Evolutionary conservation across 2,113 vertebrate genomes (phyloP).

Genomic region (Patagioenas fasciata): DNA sequence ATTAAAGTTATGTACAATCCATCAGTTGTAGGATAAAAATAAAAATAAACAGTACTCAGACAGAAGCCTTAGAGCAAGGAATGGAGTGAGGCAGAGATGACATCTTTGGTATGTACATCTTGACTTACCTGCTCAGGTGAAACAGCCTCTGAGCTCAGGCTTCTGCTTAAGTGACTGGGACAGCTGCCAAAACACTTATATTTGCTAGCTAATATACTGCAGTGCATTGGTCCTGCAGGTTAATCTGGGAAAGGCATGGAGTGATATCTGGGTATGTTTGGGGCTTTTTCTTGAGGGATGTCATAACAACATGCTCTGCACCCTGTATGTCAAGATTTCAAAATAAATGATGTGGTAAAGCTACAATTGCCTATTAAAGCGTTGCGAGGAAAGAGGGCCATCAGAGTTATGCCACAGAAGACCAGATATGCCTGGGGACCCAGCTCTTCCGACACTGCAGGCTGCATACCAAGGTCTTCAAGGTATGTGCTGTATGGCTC

Average conservation of each 20-base stretch:
- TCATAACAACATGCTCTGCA: background rate
- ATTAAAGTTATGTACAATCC: conserved; percentile 39
- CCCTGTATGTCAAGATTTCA: background rate
- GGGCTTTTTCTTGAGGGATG: background rate
- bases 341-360: background rate
- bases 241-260: background rate
- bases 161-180: conserved; percentile 28
- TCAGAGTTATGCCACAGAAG: background rate
- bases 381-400: background rate
- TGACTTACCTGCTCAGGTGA: conserved; percentile 1
- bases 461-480: background rate
- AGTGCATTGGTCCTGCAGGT: background rate
- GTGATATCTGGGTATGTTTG: background rate
- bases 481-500: background rate
- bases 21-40: conserved; percentile 67
- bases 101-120: conserved; percentile 56
- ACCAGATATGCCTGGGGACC: background rate
- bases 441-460: background rate
- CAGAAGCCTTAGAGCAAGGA: conserved; percentile 52
- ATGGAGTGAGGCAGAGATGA: conserved; percentile 47
- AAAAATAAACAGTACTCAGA: conserved; percentile 60
- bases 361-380: background rate
- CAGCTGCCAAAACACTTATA: conserved; percentile 24
- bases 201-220: background rate
- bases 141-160: conserved; percentile 23